Conservation (phyloP, 2,888 invertebrate genomes). For the Choreutis nemorana region DNA sequence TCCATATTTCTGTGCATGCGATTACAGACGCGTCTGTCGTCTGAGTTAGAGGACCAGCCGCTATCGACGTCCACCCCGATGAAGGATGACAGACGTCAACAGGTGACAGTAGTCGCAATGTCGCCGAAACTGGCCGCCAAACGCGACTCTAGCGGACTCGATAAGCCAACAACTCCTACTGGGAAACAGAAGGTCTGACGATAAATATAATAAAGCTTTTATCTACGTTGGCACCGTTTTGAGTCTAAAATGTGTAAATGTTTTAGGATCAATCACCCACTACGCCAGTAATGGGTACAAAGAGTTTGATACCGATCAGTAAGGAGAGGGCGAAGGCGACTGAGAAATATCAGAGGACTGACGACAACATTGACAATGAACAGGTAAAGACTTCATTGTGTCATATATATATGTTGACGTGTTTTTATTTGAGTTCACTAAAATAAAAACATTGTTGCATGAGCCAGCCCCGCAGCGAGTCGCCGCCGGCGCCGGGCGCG, state of each 20-base stretch:
- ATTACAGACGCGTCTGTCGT: slow-evolving; percentile 20
- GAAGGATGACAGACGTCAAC: slow-evolving; percentile 25
- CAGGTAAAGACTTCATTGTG: too few species aligned
- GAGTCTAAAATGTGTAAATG: too few species aligned
- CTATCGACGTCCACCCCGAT: slow-evolving; percentile 49
- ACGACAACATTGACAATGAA: too few species aligned
- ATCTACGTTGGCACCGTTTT: too few species aligned
- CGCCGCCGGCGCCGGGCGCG: slow-evolving; percentile 9
- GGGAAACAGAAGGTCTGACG: too few species aligned
- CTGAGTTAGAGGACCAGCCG: slow-evolving; percentile 27
- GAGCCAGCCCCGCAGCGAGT: background rate
- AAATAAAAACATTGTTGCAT: background rate
- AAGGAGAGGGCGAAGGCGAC: slow-evolving; percentile 18
- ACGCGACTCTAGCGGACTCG: too few species aligned
- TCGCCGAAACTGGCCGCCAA: slow-evolving; percentile 31
- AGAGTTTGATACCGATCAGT: slow-evolving; percentile 22
- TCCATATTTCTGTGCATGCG: too few species aligned
- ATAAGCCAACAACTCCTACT: too few species aligned
- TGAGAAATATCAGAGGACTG: slow-evolving; percentile 30
- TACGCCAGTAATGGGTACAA: slow-evolving; percentile 19
- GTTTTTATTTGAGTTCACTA: background rate
- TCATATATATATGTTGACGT: background rate
- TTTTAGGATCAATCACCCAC: slow-evolving; percentile 16
- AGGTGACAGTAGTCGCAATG: slow-evolving; percentile 46
- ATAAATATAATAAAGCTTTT: too few species aligned